Evolutionary conservation across 2,113 vertebrate genomes (phyloP), one percentile per base, ranked within the genome.

Genomic region (Menidia beryllina): DNA sequence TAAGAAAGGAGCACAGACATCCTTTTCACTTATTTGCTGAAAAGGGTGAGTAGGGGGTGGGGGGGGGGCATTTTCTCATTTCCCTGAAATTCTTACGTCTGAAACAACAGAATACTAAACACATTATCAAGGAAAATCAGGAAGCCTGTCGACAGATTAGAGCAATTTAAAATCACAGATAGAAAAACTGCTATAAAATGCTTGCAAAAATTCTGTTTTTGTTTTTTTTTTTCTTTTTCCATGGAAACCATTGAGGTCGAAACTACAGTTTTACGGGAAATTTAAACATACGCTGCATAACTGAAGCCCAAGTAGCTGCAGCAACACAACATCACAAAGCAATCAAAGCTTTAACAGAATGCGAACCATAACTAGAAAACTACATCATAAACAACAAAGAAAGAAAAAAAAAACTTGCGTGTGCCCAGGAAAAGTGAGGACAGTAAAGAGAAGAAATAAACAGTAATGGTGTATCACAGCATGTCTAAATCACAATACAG

Each of bases 1-100:
- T 92, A 87, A 84, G 80, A 69, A 72, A 69, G 76, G 78, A 90
- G 84, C 57, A 86, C 88, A 92, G 88, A 87, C 89, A 88, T 89
- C 88, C 86, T 90, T 91, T 91, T 90, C 82, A 88, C 88, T 91
- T 89, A 89, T 85, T 89, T 78, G 86, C 82, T 59, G 80, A 86
- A 91, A 90, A 27, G 49, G 36, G 61, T 39, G 62, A 23, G 82
- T 79, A 77, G 36, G 12, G 21, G 3, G 38, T 34, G 50, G 30
- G 57, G 60, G 77, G 77, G 56, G 52, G 56, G 54, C 68, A 82
- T 85, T 90, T 91, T 91, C 87, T 89, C 86, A 88, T 89, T 87
- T 90, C 86, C 90, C 85, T 77, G 82, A 75, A 90, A 89, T 89
- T 88, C 85, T 89, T 84, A 81, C n/a, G 58, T 88, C 89, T 88